Evolutionary conservation across 2,797 vertebrate species (phyloP), one percentile per base, ranked within the genome.

Genomic region (Sardinella longiceps): DNA sequence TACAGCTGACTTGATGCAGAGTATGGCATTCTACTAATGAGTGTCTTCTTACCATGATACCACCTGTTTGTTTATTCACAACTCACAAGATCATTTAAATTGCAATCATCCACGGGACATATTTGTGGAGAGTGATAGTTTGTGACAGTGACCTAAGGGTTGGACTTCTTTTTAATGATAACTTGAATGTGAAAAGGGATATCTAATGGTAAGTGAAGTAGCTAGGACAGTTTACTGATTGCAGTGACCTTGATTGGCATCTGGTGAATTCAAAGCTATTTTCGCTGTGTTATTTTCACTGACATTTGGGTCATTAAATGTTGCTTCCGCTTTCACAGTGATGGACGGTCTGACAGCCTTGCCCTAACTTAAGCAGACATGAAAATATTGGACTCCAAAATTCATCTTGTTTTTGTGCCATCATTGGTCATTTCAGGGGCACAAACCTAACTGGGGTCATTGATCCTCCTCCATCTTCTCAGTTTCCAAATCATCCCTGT

Each of bases 241-340:
- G 70, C 18, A 43, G 70, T 77, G 70, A 30, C 70, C 70, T 77
- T 77, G 33, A 77, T 43, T 43, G 20, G 33, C 33, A 70, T 43
- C 33, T 39, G 33, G 6, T 37, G 15, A 77, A 37, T 77, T 39
- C 18, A 77, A 77, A 37, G 30, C 18, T 43, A 77, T 77, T 77
- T 77, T 77, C 18, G 37, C 70, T 77, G 70, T 23, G 33, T 77
- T 77, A 43, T 43, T 39, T 77, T 43, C 33, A 77, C 20, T 77
- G 70, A 39, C 70, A 77, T 23, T 77, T 77, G 15, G 70, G 37
- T 77, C 70, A 77, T 77, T 43, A 77, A 77, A n/a, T 39, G 12
- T 77, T 23, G 37, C 18, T 43, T 37, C 37, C 20, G 3, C 4
- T 77, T 18, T 77, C 70, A 48, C 46, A 37, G 37, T 77, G 33